These are phyloP conservation scores for Metacarcinus magister DNA, from an alignment of 2,888 invertebrate species.

Conservation along the genomic window DNA sequence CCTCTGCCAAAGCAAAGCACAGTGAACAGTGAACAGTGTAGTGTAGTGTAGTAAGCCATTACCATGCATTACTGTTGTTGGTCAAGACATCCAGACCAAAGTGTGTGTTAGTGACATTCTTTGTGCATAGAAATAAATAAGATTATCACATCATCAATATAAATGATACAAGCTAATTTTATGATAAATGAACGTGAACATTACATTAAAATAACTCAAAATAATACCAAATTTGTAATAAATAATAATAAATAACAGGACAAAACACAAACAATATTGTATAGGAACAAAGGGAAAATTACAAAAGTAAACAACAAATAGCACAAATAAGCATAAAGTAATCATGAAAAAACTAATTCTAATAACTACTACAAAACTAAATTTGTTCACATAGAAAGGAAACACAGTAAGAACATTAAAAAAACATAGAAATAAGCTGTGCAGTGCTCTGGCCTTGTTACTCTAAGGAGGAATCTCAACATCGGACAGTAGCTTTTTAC, in stretches of 20 bases:
- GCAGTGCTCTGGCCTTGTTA: neutral
- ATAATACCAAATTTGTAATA: neutral
- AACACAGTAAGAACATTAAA: neutral
- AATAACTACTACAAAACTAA: neutral
- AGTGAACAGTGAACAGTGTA: neutral
- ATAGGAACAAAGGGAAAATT: neutral
- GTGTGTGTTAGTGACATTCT: neutral
- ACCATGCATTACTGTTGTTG: neutral
- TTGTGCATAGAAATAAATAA: neutral
- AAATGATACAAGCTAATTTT: neutral
- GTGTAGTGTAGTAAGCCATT: neutral
- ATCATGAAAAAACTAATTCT: neutral
- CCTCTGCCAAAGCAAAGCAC: neutral
- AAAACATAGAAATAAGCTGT: neutral
- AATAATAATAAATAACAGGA: neutral
- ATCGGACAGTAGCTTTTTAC: constrained; percentile 40
- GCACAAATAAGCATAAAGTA: neutral
- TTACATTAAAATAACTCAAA: neutral
- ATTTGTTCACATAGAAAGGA: neutral
- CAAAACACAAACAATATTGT: neutral
- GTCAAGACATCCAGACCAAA: neutral
- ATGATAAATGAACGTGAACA: neutral
- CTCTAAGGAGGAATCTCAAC: neutral
- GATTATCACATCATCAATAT: neutral
- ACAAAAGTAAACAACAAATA: neutral